Base-by-base conservation (phyloP, 2,888 invertebrate species). In the Meiosimyza platycephala region DNA sequence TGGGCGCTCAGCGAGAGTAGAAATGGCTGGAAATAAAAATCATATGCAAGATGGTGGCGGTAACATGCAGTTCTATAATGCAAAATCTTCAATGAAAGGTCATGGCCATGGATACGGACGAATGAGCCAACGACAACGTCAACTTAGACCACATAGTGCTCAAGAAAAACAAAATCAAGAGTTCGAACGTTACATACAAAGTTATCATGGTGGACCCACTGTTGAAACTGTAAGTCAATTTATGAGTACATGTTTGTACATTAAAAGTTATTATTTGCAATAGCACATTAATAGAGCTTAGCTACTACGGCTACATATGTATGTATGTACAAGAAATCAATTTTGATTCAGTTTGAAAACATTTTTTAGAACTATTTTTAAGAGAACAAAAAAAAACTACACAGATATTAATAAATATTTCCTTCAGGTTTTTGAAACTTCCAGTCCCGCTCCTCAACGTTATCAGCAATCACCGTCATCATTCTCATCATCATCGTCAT, bases 171-270 rank as follows among this genome's bases (percentile, higher is more conserved):
- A 85, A 65, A 85, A 85, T 63, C 84, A 85, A 76, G 85, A 85
- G 66, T 85, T 85, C 72, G 85, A 85, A 71, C 81, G 85, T 4
- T 85, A 85, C 73, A 85, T 85, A 59, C 83, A 85, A 60, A 82
- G 81, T 48, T 84, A 85, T 76, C 86, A 85, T 51, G 84, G 81
- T 75, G 84, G 84, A 72, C 85, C 85, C 16, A 81, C 86, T 12
- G 86, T 85, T 15, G 86, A 85, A 75, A 85, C 85, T 48, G 85
- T 85, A 62, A 76, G 80, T 76, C n/a, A 9, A 3, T 16, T 11
- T 47, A 47, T 22, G 22, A 2, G 22, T 2, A 22, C 2, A 22
- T 22, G 22, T 22, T 2, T 22, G 22, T 22, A 2, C 22, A 22
- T 22, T 2, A 22, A 2, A 22, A 22, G 22, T 2, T 22, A 22